phyloP scores from a whole-genome alignment of 1,140 invertebrate genomes.

The Cephus cinctus region DNA sequence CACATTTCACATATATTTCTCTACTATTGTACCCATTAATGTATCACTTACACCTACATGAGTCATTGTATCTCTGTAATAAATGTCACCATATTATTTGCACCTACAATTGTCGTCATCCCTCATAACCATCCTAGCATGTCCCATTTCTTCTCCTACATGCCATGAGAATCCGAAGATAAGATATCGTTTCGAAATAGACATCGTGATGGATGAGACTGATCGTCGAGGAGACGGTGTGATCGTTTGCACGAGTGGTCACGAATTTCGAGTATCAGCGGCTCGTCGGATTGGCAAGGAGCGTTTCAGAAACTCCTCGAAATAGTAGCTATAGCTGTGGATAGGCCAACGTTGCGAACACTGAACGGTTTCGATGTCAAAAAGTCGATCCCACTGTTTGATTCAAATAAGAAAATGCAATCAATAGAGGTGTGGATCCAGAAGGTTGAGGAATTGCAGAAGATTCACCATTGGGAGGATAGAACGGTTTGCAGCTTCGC shows the following conservation, averaged over 20 bases:
- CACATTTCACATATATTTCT: too few species aligned
- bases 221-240: background rate
- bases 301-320: slow-evolving; percentile 2
- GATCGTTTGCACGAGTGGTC: slow-evolving; percentile 8
- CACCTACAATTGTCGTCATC: too few species aligned
- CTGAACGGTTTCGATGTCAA: slow-evolving; percentile 3
- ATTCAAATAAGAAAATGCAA: slow-evolving; percentile 9
- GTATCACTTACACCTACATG: too few species aligned
- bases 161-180: slow-evolving; percentile 91
- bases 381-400: slow-evolving; percentile 10
- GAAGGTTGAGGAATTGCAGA: slow-evolving; percentile 15
- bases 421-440: slow-evolving; percentile 12
- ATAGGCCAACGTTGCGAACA: background rate
- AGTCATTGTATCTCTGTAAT: too few species aligned
- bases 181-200: slow-evolving; percentile 79
- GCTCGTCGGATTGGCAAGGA: slow-evolving; percentile 3
- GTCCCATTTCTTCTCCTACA: too few species aligned
- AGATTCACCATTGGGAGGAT: slow-evolving; percentile 10
- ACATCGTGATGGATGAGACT: background rate
- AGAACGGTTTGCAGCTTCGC: slow-evolving; percentile 3
- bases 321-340: background rate
- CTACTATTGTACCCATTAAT: too few species aligned
- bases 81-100: too few species aligned
- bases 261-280: background rate
- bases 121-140: too few species aligned